Evolutionary conservation across 2,888 invertebrate species (phyloP).

Genomic region (Pseudanteris insignis): DNA sequence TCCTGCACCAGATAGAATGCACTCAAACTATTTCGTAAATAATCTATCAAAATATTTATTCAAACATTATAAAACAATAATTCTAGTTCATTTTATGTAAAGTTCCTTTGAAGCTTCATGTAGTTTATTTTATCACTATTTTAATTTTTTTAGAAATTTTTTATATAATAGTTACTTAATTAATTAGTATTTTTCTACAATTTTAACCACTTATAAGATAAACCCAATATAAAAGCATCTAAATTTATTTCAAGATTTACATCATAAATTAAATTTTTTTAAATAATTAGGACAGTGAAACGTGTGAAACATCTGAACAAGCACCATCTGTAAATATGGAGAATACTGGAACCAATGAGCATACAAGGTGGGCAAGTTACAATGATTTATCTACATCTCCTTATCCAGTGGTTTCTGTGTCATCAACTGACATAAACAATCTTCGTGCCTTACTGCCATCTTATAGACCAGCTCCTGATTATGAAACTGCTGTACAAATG

Average conservation of each 20-base stretch:
- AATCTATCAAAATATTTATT: neutral
- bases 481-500: constrained; percentile 91
- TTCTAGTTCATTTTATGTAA: too few relatives aligned
- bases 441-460: constrained; percentile 81
- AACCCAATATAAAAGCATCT: too few relatives aligned
- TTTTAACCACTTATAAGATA: too few relatives aligned
- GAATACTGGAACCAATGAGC: constrained; percentile 56
- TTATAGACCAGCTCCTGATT: constrained; percentile 92
- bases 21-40: constrained; percentile 59
- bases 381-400: constrained; percentile 63
- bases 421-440: constrained; percentile 68
- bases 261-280: too few relatives aligned
- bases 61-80: neutral
- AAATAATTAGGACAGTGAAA: constrained; percentile 63
- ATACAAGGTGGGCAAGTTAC: constrained; percentile 63
- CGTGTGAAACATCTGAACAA: constrained; percentile 60
- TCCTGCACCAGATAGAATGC: too few relatives aligned
- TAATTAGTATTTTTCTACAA: too few relatives aligned
- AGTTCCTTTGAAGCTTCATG: too few relatives aligned
- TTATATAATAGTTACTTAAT: too few relatives aligned
- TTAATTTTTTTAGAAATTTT: neutral
- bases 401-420: constrained; percentile 61
- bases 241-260: too few relatives aligned
- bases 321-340: constrained; percentile 60
- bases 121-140: neutral